Evolutionary conservation across 2,797 vertebrate genomes (phyloP).

Genomic region (Cichlasoma orientale): DNA sequence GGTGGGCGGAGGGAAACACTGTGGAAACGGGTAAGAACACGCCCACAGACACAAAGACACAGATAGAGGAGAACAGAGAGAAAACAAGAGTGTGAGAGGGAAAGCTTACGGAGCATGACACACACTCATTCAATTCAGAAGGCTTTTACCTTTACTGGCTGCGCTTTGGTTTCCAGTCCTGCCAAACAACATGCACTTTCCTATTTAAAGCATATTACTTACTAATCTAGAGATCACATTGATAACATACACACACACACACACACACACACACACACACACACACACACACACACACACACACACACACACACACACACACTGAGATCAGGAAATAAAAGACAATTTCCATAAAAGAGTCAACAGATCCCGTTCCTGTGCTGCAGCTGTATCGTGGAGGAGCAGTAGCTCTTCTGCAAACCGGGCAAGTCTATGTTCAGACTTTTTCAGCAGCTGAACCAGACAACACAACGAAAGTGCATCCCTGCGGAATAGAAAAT

Average conservation of each 20-base stretch:
- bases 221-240: not conserved
- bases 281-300: too few relatives aligned
- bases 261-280: too few relatives aligned
- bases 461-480: slow-evolving; percentile 18
- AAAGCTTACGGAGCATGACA: too few relatives aligned
- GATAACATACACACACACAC: too few relatives aligned
- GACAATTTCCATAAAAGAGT: not conserved
- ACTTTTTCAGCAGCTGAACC: not conserved
- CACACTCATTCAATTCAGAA: too few relatives aligned
- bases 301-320: not conserved
- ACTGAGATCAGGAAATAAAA: not conserved
- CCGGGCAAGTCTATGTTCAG: not conserved
- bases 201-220: not conserved
- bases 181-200: not conserved
- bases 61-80: too few relatives aligned
- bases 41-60: too few relatives aligned
- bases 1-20: too few relatives aligned
- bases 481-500: slow-evolving; percentile 32
- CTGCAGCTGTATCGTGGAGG: not conserved
- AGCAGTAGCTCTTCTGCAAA: not conserved
- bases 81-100: too few relatives aligned
- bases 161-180: not conserved
- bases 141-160: too few relatives aligned
- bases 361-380: not conserved
- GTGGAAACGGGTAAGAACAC: too few relatives aligned